A percentile compares a stretch with the other conserved stretches of the same genome.
These are phyloP conservation scores for Clarias laeviceps DNA, from an alignment of 2,797 vertebrate genomes.

Conservation along the genomic window DNA sequence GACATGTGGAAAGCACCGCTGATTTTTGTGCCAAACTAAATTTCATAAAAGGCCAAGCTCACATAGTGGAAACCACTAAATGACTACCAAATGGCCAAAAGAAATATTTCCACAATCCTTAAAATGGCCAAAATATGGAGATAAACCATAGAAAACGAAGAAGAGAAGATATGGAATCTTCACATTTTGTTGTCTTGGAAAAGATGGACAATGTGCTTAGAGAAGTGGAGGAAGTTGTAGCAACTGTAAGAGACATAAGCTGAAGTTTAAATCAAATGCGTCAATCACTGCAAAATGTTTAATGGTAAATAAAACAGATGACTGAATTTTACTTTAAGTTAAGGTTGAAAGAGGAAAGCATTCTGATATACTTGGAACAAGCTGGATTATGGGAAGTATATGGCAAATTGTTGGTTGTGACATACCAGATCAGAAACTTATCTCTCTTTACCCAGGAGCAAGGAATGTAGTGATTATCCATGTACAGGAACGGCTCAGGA, in stretches of 20 bases:
- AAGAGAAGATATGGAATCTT: not conserved
- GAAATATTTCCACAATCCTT: not conserved
- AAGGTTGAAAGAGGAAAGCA: not conserved
- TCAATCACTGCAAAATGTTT: not conserved
- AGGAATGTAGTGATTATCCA: not conserved
- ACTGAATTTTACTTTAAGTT: too few relatives aligned
- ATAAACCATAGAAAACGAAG: not conserved
- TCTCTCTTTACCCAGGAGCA: not conserved
- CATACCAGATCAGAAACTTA: not conserved
- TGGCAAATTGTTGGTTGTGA: not conserved
- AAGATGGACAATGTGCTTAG: not conserved
- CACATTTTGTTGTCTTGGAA: not conserved
- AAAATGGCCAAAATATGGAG: not conserved
- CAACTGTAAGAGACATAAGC: not conserved
- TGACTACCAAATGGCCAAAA: not conserved
- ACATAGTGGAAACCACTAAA: not conserved
- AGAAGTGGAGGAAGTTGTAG: not conserved
- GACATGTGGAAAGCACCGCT: not conserved
- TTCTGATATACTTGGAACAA: not conserved
- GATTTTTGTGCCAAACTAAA: not conserved
- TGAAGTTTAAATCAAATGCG: not conserved
- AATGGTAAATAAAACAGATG: too few relatives aligned
- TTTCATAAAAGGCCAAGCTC: not conserved
- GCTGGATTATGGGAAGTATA: not conserved
- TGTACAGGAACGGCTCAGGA: not conserved